Evolutionary conservation across 30 jellyfish, hydroid and myxozoan species (phyloP), one percentile per base, ranked within the genome.

Genomic region (Catostylus mosaicus): DNA sequence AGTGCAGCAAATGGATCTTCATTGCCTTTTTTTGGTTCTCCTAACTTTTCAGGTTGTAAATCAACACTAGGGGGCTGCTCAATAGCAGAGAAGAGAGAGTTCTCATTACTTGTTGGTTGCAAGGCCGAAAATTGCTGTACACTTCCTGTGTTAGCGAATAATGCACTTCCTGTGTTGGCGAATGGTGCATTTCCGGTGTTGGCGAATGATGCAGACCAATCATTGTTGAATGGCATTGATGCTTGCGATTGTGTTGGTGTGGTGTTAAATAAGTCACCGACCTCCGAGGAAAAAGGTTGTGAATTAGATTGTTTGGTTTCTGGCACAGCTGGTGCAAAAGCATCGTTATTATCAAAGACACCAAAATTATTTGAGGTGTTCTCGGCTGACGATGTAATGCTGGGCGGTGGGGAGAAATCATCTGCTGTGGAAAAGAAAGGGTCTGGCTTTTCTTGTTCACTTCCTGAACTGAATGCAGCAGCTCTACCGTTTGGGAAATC

Each of bases 1-100:
- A 87, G 88, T 12, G 84, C 78, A 0, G 91, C 90, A 47, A 87
- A 87, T 29, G 96, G 96, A 61, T 87, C 96, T 9, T 23, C 68
- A 19, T 52, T 73, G 51, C 78, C 78, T 2, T 33, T 27, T 37
- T 73, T 48, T 11, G 85, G 73, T 34, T 82, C 92, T 60, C 73
- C 68, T 27, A 71, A 36, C 40, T 69, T 82, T 47, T 82, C 92
- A 27, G 92, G 92, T 9, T 65, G 56, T 1, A 82, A 67, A 10
- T 40, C 78, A 1, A 82, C 70, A 26, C 46, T 57, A 32, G 86
- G 83, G 38, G 50, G 78, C 30, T 82, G 68, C 7, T 48, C 86
- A 24, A 56, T 1, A 19, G 81, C 11, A 30, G 96, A 12, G 73
- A 73, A 84, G 1, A 84, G 48, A 19, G 88, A 64, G 38, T 74